phyloP scores from a whole-genome alignment of 2,113 vertebrate genomes.

The Setophaga kirtlandii region DNA sequence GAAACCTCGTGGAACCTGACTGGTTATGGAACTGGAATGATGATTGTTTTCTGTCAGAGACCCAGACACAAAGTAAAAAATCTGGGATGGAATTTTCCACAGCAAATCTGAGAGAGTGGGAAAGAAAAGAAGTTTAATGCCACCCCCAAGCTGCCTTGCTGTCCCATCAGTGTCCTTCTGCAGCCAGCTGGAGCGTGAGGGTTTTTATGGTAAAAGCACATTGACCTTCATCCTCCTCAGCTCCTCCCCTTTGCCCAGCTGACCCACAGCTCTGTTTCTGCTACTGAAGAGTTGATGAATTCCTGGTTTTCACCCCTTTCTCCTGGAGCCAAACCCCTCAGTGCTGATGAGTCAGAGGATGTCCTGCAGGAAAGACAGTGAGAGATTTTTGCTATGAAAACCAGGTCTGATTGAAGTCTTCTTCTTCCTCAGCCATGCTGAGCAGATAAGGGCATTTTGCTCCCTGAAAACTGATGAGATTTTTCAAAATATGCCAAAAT shows the following conservation, averaged over 20 bases:
- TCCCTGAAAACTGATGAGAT: not conserved
- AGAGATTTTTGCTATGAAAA: not conserved
- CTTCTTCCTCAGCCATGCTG: not conserved
- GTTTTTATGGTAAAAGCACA: not conserved
- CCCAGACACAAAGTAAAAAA: not conserved
- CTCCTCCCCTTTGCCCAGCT: not conserved
- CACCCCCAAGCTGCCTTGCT: not conserved
- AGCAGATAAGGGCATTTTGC: not conserved
- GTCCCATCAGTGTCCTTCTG: not conserved
- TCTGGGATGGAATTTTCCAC: not conserved
- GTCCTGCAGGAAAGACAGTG: not conserved
- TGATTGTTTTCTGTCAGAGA: not conserved
- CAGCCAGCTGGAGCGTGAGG: not conserved
- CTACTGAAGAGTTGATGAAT: not conserved
- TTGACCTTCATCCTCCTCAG: not conserved
- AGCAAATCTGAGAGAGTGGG: not conserved
- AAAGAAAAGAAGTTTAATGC: not conserved
- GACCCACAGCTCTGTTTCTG: not conserved
- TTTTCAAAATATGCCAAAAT: not conserved
- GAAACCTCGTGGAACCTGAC: not conserved
- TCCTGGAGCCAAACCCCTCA: not conserved
- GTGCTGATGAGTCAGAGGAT: not conserved
- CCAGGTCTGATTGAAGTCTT: not conserved
- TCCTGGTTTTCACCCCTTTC: not conserved
- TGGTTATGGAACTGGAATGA: not conserved